A percentile compares a stretch with the other conserved stretches of the same genome.
phyloP scores from a whole-genome alignment of 2,797 vertebrate species.

The Schizothorax lantsangensis region DNA sequence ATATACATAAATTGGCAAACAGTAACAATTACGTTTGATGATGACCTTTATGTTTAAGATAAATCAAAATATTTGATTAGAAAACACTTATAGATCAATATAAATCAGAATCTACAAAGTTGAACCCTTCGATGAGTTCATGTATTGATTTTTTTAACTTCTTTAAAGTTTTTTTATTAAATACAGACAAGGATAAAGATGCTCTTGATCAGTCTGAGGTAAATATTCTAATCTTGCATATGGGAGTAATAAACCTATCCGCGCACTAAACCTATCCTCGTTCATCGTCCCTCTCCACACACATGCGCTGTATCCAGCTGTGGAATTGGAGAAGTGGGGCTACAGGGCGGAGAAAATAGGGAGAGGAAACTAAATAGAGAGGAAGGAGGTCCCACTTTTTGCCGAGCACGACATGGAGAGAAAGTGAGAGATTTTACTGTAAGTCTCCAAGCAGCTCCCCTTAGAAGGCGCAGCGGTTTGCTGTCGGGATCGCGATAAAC shows the following conservation, averaged over 20 bases:
- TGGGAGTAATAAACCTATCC: neutral
- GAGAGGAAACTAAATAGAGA: constrained; percentile 35
- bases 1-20: neutral
- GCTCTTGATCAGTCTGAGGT: neutral
- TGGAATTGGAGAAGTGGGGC: constrained; percentile 50
- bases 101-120: neutral
- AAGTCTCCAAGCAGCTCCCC: constrained; percentile 22
- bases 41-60: neutral
- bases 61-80: neutral
- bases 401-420: constrained; percentile 40
- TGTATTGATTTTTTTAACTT: neutral
- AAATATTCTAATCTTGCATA: neutral
- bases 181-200: neutral
- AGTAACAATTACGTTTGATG: neutral
- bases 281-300: constrained; percentile 2
- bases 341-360: constrained; percentile 58
- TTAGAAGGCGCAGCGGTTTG: constrained; percentile 11
- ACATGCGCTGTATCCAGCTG: constrained; percentile 39
- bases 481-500: constrained; percentile 28
- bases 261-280: neutral
- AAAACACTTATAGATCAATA: neutral
- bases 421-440: constrained; percentile 43
- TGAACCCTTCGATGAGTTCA: neutral
- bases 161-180: neutral
- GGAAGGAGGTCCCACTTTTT: constrained; percentile 58